Evolutionary conservation across 2,113 vertebrate genomes (phyloP), one percentile per base, ranked within the genome.

Genomic region (Cryptomyrus ogoouensis): DNA sequence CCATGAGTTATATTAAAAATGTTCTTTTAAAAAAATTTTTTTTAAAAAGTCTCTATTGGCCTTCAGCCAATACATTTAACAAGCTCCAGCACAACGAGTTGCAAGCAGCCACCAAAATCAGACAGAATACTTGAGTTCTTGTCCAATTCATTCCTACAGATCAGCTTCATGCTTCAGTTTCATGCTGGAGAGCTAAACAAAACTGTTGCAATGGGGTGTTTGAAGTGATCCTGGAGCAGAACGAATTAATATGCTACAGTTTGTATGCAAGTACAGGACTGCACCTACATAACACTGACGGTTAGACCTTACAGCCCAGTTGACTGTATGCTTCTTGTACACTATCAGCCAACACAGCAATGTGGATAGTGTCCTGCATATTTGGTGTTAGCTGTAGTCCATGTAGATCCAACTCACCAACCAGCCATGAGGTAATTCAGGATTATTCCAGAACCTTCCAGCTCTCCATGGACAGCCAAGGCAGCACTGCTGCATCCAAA

Each of bases 401-500:
- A 56, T 13, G 2, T 3, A 89, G 10, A n/a, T 50, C 24, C 50
- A 19, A 89, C 97, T 96, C 94, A 99, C 97, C 98, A 98, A 86
- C 98, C 98, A 2, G 97, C 97, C 90, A 97, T 97, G 92, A 99
- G 95, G 94, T 98, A 99, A 92, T 96, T 96, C 90, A 98, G 96
- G 74, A 97, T 91, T 3, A 98, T 97, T 58, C 98, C 98, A 1
- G 95, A 93, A 8, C 97, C 98, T 44, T 99, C 98, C 90, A 97
- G 95, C 89, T 95, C 92, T 2, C 98, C 97, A 0, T 96, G 96
- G 46, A 98, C 95, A 0, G 97, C 96, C 27, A 99, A 94, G 6
- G 97, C 97, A 0, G 96, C 98, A 3, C 98, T 99, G 91, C 98
- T 98, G 93, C 98, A 99, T 53, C 98, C 98, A 0, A 99, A 97